These are phyloP conservation scores for Sarcoramphus papa DNA, from an alignment of 2,797 vertebrate species.

Conservation along the genomic window DNA sequence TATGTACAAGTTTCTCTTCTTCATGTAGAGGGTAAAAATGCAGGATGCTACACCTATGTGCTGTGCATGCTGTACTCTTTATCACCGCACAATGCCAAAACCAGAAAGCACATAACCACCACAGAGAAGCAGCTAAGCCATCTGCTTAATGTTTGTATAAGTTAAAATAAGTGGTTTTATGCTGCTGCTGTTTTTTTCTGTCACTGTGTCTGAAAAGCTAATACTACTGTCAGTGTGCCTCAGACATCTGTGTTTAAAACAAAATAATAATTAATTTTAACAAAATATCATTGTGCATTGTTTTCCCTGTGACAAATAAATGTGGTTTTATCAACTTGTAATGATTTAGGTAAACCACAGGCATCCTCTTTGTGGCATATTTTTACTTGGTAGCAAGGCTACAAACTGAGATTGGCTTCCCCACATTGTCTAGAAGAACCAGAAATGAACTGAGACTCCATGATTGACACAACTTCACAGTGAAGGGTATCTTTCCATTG, in stretches of 20 bases:
- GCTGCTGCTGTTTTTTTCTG: neutral
- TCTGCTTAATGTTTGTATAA: neutral
- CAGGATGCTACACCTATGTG: neutral
- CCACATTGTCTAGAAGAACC: neutral
- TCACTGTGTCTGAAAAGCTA: neutral
- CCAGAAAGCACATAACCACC: neutral
- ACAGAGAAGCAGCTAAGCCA: neutral
- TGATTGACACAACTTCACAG: fast-evolving
- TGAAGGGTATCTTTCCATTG: neutral
- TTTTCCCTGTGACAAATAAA: neutral
- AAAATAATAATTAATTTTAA: neutral
- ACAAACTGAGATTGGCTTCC: neutral
- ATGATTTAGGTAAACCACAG: neutral
- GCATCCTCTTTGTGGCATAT: neutral
- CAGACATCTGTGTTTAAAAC: neutral
- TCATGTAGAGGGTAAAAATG: neutral
- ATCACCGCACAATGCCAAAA: neutral
- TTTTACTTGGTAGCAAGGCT: neutral
- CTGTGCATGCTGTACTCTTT: neutral
- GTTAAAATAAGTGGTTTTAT: neutral
- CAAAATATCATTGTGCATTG: neutral
- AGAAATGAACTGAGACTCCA: neutral
- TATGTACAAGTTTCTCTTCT: neutral
- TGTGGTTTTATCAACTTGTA: neutral
- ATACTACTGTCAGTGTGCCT: neutral